Base-by-base conservation (phyloP, 2,888 invertebrate species). In the Diplazon laetatorius region DNA sequence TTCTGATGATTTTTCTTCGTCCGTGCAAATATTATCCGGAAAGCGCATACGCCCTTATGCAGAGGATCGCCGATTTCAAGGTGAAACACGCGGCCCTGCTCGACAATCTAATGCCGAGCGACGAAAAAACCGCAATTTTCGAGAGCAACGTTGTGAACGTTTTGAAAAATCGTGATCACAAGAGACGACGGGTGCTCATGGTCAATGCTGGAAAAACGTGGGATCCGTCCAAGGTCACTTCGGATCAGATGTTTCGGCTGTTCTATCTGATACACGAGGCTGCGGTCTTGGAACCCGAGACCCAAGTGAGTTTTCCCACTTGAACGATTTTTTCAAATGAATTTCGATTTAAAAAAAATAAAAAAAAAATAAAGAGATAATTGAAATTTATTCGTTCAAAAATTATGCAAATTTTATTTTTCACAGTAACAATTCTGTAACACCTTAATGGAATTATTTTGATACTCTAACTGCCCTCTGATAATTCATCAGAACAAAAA, bases 11-110 rank as follows among this genome's bases (percentile, higher is more conserved):
- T 80, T 96, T 96, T 88, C 92, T 97, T 73, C 93, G 97, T 75
- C 96, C 96, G 25, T 95, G 95, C 91, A 97, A 97, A 90, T 97
- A 94, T 92, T 96, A 97, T 85, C 95, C 96, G 0, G 93, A 96
- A 85, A 96, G 96, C 91, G 97, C 97, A 0, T 91, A 94, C 72
- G 94, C 94, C 87, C 91, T 97, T 94, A 95, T 97, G 95, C 95
- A 94, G 87, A 93, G 95, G 76, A 93, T 94, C 63, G 95, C 96
- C 1, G 94, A 94, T 78, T 97, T 97, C 90, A 96, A 94, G 87
- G 93, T 94, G 57, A 95, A 95, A 82, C 92, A 97, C 87, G 93
- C 93, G 0, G 87, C 92, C 0, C 89, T 96, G 0, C 89, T 96
- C 46, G 93, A 93, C 62, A 93, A 94, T 42, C 89, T 97, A 68